Percentiles rank a stretch among this genome's conserved stretches.
Evolutionary conservation across 2,113 vertebrate species (phyloP).

Genomic region (Oreotrochilus melanogaster): DNA sequence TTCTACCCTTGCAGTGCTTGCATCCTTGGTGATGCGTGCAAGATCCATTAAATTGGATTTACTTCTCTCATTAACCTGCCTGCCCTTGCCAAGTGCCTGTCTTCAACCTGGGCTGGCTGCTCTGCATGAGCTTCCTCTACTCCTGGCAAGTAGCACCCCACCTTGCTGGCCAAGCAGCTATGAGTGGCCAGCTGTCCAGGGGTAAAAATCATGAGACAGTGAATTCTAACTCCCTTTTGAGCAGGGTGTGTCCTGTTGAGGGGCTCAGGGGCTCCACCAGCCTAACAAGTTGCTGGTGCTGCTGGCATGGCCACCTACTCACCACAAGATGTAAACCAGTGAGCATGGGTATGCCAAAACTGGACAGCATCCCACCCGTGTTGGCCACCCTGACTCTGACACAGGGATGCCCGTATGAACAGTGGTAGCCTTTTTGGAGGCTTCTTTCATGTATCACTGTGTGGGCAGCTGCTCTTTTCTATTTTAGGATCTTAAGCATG

Average conservation of each 20-base stretch:
- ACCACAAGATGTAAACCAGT: background rate
- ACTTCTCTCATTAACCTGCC: background rate
- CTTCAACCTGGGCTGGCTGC: background rate
- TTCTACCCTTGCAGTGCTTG: background rate
- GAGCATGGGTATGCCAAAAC: background rate
- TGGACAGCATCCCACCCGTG: background rate
- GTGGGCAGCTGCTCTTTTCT: background rate
- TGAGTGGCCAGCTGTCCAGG: background rate
- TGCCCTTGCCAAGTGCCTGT: background rate
- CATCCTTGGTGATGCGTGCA: rapidly evolving
- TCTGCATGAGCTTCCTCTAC: background rate
- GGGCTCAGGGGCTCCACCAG: rapidly evolving
- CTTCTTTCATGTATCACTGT: rapidly evolving
- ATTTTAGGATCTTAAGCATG: background rate
- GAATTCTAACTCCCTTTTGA: background rate
- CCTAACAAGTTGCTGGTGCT: background rate
- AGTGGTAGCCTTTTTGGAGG: rapidly evolving
- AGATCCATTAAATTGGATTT: background rate
- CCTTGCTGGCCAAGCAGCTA: background rate
- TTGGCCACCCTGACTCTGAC: background rate
- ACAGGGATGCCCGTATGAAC: background rate
- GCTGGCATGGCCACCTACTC: background rate
- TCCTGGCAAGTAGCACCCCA: background rate
- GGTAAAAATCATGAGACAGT: background rate
- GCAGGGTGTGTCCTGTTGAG: background rate